Evolutionary conservation across 1,140 invertebrate species (phyloP).

Genomic region (Tachypleus tridentatus): DNA sequence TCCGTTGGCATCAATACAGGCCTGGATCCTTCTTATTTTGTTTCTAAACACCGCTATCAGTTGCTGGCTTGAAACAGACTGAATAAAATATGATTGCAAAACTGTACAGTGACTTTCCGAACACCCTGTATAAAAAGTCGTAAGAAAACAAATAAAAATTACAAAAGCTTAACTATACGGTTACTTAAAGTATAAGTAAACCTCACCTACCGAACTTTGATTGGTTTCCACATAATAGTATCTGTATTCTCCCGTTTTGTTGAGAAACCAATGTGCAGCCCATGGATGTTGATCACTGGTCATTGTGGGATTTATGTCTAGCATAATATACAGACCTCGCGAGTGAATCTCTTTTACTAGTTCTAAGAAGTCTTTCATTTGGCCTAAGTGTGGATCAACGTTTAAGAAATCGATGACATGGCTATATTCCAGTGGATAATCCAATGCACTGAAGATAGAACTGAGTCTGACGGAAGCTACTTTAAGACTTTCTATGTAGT

Average conservation of each 20-base stretch:
- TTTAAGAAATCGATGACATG: constrained; percentile 47
- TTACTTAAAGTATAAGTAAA: too few relatives aligned
- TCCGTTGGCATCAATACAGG: too few relatives aligned
- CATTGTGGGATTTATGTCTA: constrained; percentile 45
- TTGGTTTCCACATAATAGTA: constrained; percentile 12
- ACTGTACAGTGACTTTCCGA: too few relatives aligned
- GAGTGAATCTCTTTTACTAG: constrained; percentile 45
- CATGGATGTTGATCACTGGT: constrained; percentile 26
- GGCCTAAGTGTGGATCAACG: constrained; percentile 52
- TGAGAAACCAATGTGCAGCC: constrained; percentile 23
- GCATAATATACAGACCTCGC: constrained; percentile 53
- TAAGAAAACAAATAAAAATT: too few relatives aligned
- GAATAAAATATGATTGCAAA: too few relatives aligned
- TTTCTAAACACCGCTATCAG: too few relatives aligned
- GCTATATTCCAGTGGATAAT: constrained; percentile 55
- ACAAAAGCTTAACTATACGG: too few relatives aligned
- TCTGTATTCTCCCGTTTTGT: constrained; percentile 13
- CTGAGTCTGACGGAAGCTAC: constrained; percentile 54
- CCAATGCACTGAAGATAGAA: constrained; percentile 53
- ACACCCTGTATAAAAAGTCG: too few relatives aligned
- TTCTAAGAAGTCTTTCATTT: constrained; percentile 48
- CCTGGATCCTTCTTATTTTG: too few relatives aligned
- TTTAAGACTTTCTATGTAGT: constrained; percentile 41
- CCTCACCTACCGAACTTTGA: too few relatives aligned
- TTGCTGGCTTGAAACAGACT: too few relatives aligned